Base-by-base conservation (phyloP, 2,888 invertebrate genomes). In the Malachius bipustulatus region DNA sequence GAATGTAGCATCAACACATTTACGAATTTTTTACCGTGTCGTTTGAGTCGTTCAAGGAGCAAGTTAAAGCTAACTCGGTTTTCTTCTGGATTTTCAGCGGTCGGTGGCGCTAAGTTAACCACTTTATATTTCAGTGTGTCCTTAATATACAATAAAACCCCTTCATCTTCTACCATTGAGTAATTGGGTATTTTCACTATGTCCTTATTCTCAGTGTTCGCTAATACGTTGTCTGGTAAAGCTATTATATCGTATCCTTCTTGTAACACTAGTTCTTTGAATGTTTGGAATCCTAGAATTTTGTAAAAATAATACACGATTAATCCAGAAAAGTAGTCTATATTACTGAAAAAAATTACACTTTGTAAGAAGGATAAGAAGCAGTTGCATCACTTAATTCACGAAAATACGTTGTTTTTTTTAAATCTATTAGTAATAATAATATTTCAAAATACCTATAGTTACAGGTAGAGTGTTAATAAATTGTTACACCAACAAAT, bases 41-140 rank as follows among this genome's bases (percentile, higher is more conserved):
- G 45, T 35, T 50, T 52, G 32, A 54, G 30, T 44, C 49, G 51
- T 12, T 49, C 51, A 35, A 55, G 40, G 10, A 55, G 43, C 35
- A 51, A 46, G 19, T 54, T 51, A 34, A 55, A 51, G 28, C 47
- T 51, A n/a, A 50, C 37, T 13, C 10, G 31, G 16, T 46, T 46
- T n/a, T 40, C 44, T 16, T 55, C 53, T 0, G 51, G 46, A 40
- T 46, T 47, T 8, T 45, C 48, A 3, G 33, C 10, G n/a, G 6
- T 19, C n/a, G 6, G 24, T 12, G 37, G 24, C 10, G 51, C 48
- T 14, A 55, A 41, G 45, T 55, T 52, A 26, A 55, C 52, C 26
- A 55, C 51, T 42, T 55, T 55, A 39, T 51, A 55, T 46, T 50
- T 54, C 28, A 55, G 39, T n/a, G 52, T 51, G 40, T 53, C 52